Base-by-base conservation (phyloP, 2,797 vertebrate genomes). In the Rachycentron canadum region DNA sequence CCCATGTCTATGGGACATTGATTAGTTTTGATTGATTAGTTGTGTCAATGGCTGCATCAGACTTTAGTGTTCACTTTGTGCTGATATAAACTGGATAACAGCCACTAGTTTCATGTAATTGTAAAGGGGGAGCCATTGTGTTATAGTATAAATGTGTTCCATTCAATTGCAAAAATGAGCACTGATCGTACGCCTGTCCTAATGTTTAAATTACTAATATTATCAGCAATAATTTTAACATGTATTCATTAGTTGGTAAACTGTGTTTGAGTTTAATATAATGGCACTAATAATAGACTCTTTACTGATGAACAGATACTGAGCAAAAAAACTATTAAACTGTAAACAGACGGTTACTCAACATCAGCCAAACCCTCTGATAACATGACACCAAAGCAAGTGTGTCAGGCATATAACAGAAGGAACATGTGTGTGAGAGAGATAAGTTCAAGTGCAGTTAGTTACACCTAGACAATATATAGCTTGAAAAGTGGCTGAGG, bases 381-480 rank as follows among this genome's bases (percentile, higher is more conserved):
- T 81, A 84, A 86, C 47, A 13, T 74, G 41, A 80, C 78, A 65
- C 76, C 41, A 73, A 16, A 28, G 14, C 50, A 13, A 52, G 81
- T 64, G 71, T 73, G 71, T 84, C 49, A 36, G 32, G 49, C 26
- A 40, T 58, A 45, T 59, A 70, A 57, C 7, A 5, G 9, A 32
- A 66, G 69, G 78, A 76, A 64, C 79, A 86, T 86, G 47, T 69
- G 57, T 8, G 49, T 73, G 38, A 4, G 38, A 40, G 69, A 88
- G 81, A 91, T 90, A 90, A 90, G 89, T 78, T 88, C 56, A 90
- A 78, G 21, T 43, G 65, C 64, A 77, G 62, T 88, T 26, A 52
- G 77, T 86, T 83, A 69, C 85, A 76, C 76, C 3, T 25, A 52
- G 43, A 77, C 63, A 80, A 76, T 68, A 69, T 79, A 82, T 75